phyloP scores from a whole-genome alignment of 37 sponge, comb jelly and placozoan species.

The Halisarca cf. caerulea region DNA sequence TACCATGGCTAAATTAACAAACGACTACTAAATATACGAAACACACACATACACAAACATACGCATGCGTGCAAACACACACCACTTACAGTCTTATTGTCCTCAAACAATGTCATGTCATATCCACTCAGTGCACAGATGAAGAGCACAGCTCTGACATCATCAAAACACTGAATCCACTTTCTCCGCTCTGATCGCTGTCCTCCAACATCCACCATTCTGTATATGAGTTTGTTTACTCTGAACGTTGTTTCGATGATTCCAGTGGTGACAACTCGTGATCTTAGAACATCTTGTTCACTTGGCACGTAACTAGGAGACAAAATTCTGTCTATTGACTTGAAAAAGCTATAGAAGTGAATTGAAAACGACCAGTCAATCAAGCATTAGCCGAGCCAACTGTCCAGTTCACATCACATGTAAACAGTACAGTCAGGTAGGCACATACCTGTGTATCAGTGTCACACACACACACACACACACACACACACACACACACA shows the following conservation, averaged over 20 bases:
- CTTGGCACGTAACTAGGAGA: conserved; percentile 71
- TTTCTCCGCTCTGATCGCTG: conserved; percentile 97
- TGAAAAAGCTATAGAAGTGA: conserved; percentile 73
- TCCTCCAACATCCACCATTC: conserved; percentile 97
- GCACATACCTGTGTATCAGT: too few species aligned
- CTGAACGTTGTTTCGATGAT: conserved; percentile 91
- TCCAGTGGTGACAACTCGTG: conserved; percentile 94
- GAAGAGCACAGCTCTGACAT: conserved; percentile 95
- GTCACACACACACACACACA: too few species aligned
- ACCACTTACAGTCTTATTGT: conserved; percentile 88
- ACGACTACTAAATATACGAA: neutral
- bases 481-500: too few species aligned
- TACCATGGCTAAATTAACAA: neutral
- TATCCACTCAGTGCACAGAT: conserved; percentile 96
- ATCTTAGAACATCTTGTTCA: conserved; percentile 88
- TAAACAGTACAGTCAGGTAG: too few species aligned
- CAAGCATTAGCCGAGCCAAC: too few species aligned
- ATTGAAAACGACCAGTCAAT: too few species aligned
- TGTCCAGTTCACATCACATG: too few species aligned
- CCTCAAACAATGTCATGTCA: conserved; percentile 95
- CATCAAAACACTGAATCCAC: conserved; percentile 99
- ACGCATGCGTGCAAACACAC: neutral
- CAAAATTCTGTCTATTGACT: conserved; percentile 80
- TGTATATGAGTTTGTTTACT: conserved; percentile 87
- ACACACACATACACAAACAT: conserved; percentile 26